Conservation (phyloP, 2,113 vertebrate species). For the Mobula birostris region DNA sequence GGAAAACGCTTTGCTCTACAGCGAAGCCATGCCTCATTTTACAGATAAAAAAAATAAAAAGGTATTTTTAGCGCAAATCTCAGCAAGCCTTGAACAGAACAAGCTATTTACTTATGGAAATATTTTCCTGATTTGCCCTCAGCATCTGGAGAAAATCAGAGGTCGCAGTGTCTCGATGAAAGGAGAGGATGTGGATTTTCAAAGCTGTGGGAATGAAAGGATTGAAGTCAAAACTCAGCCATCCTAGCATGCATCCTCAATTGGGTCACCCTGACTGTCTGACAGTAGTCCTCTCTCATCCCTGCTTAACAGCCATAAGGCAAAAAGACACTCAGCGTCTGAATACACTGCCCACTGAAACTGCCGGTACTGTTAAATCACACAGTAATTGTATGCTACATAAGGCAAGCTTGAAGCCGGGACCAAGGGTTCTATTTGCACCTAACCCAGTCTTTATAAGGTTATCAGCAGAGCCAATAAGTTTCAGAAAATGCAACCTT, state of each 20-base stretch:
- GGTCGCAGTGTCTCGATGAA: background rate
- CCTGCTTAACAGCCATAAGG: background rate
- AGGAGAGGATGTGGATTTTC: background rate
- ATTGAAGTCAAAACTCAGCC: background rate
- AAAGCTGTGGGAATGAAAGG: background rate
- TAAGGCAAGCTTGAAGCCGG: constrained; percentile 4
- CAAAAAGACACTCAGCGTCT: background rate
- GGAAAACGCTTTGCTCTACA: background rate
- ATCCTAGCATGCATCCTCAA: background rate
- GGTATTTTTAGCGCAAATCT: background rate
- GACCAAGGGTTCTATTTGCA: background rate
- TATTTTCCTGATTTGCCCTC: background rate
- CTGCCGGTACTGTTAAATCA: background rate
- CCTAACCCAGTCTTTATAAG: background rate
- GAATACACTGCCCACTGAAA: background rate
- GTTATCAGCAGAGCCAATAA: background rate
- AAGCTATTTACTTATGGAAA: background rate
- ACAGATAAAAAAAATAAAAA: background rate
- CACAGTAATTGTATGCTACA: background rate
- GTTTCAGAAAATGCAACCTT: background rate
- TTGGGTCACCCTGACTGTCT: constrained; percentile 14
- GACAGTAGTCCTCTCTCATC: background rate
- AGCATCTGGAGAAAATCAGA: background rate
- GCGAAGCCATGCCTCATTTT: background rate
- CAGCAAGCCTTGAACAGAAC: background rate